Conservation (phyloP, 2,888 invertebrate species). For the Nemoura dubitans region DNA sequence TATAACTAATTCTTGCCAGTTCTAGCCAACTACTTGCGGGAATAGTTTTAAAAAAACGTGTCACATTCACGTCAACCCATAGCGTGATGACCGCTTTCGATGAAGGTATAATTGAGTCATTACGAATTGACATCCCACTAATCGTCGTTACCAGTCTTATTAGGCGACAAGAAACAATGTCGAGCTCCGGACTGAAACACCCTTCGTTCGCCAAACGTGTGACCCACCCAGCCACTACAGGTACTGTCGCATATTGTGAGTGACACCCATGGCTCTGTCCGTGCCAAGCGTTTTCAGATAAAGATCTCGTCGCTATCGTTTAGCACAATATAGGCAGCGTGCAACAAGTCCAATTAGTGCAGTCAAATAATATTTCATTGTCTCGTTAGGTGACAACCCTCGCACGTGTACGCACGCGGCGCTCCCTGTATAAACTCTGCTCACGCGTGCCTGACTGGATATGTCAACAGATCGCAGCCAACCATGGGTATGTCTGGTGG, state of each 20-base stretch:
- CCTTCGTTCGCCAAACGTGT: background rate
- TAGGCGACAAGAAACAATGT: background rate
- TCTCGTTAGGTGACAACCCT: background rate
- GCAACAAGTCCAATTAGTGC: slow-evolving; percentile 12
- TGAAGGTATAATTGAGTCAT: background rate
- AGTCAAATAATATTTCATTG: background rate
- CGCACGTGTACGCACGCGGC: background rate
- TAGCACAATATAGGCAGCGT: too few species aligned
- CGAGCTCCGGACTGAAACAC: background rate
- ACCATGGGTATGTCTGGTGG: too few species aligned
- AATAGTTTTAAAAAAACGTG: too few species aligned
- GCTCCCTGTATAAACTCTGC: background rate
- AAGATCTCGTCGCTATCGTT: background rate
- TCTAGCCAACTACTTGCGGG: too few species aligned
- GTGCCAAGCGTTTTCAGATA: background rate
- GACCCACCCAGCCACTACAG: background rate
- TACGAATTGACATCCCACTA: background rate
- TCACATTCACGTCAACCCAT: too few species aligned
- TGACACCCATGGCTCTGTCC: background rate
- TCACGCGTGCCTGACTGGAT: too few species aligned
- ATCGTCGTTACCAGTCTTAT: background rate
- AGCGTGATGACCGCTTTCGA: too few species aligned
- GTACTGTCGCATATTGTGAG: background rate
- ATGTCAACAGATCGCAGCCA: too few species aligned
- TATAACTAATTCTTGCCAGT: too few species aligned